Evolutionary conservation across 2,113 vertebrate genomes (phyloP).

Genomic region (Chaetura pelagica): DNA sequence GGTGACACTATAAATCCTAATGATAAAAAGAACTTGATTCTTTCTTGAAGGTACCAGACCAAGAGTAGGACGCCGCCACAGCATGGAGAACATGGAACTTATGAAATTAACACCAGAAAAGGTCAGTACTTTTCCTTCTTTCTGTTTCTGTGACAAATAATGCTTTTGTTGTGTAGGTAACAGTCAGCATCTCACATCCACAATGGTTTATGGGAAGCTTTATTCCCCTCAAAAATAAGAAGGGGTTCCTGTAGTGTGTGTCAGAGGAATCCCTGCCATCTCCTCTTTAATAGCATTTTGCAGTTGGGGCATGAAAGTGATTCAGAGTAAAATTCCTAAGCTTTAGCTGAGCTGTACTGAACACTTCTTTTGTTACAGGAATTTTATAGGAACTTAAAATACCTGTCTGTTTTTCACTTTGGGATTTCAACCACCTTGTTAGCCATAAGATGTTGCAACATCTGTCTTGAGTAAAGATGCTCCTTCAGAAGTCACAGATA

Average conservation of each 20-base stretch:
- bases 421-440: not conserved
- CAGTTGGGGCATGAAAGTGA: not conserved
- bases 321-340: not conserved
- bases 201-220: not conserved
- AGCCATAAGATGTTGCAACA: not conserved
- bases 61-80: conserved; percentile 87
- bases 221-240: not conserved
- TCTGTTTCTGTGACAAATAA: conserved; percentile 8
- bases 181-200: not conserved
- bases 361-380: not conserved
- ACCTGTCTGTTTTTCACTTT: not conserved
- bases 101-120: conserved; percentile 97
- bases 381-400: not conserved
- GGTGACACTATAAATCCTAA: not conserved
- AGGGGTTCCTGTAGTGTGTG: not conserved
- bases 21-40: not conserved
- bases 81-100: conserved; percentile 98
- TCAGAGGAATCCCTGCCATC: not conserved
- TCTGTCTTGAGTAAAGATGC: not conserved
- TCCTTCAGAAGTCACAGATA: not conserved
- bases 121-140: conserved; percentile 69
- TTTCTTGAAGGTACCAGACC: conserved; percentile 82
- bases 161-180: not conserved
- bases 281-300: not conserved
- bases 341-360: not conserved